A percentile compares a stretch with the other conserved stretches of the same genome.
These are phyloP conservation scores for Cathartes aura DNA, from an alignment of 2,113 vertebrate species.

Conservation along the genomic window DNA sequence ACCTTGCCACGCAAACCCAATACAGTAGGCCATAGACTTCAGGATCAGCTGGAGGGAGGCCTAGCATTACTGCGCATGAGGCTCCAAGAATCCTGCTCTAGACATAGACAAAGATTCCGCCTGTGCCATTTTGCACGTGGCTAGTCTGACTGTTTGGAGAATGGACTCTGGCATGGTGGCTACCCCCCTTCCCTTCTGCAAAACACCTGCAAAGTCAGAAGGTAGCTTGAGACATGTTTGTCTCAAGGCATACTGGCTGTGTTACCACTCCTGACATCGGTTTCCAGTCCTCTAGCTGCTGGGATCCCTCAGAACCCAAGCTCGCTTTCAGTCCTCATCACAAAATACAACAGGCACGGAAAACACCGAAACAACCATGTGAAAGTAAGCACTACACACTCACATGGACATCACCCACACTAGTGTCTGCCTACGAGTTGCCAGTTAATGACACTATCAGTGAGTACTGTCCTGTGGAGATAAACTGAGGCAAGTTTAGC, in stretches of 20 bases:
- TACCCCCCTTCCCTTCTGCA: background rate
- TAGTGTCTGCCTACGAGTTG: background rate
- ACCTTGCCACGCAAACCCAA: too few relatives aligned
- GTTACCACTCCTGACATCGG: background rate
- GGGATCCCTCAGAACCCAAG: background rate
- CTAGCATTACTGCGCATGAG: background rate
- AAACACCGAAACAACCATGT: background rate
- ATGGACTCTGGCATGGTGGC: background rate
- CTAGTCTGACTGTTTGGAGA: background rate
- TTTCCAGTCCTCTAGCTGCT: background rate
- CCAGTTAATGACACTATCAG: background rate
- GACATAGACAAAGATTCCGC: background rate
- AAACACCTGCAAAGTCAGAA: background rate
- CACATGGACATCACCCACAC: background rate
- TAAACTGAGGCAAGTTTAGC: background rate
- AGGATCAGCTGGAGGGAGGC: background rate
- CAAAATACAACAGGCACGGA: background rate
- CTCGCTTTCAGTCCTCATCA: background rate
- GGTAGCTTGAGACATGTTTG: background rate
- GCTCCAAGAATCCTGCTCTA: background rate
- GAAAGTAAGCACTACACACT: background rate
- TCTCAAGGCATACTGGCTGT: background rate
- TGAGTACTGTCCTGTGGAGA: background rate
- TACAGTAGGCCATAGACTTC: fast-evolving
- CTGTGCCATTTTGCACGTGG: background rate